These are phyloP conservation scores for Rhynchomys soricoides DNA, from an alignment of 2,113 vertebrate genomes.

Conservation along the genomic window DNA sequence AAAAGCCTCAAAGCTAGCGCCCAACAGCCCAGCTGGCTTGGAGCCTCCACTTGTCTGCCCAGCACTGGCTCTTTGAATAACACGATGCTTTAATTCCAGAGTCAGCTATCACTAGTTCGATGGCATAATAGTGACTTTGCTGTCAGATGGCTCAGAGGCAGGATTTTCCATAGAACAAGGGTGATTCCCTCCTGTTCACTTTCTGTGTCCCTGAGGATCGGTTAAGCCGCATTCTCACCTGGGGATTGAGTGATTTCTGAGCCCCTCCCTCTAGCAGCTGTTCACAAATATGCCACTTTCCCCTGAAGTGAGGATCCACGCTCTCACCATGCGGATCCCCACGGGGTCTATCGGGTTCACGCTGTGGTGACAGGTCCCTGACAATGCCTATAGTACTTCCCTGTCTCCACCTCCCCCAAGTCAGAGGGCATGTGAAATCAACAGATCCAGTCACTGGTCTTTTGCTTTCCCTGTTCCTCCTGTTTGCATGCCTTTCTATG, in stretches of 20 bases:
- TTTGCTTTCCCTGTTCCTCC: not conserved
- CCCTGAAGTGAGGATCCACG: not conserved
- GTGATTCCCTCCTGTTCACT: conserved; percentile 61
- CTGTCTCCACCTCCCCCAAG: not conserved
- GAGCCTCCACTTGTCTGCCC: conserved; percentile 30
- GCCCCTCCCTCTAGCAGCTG: not conserved
- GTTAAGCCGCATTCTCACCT: conserved; percentile 39
- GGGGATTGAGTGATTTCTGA: conserved; percentile 53
- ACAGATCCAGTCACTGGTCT: not conserved
- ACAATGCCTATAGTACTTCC: not conserved
- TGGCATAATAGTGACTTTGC: conserved; percentile 68
- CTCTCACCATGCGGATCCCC: accelerated
- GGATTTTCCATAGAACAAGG: conserved; percentile 46
- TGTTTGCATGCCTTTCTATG: not conserved
- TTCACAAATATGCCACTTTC: not conserved
- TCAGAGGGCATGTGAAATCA: conserved; percentile 14
- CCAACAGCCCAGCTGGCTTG: not conserved
- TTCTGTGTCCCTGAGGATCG: conserved; percentile 36
- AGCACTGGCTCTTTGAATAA: conserved; percentile 32
- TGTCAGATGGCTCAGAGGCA: conserved; percentile 10
- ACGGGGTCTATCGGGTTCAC: accelerated
- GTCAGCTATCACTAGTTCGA: conserved; percentile 58
- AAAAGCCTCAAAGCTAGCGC: not conserved
- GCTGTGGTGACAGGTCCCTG: not conserved
- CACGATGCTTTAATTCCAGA: conserved; percentile 65